Conservation (phyloP, 2,113 vertebrate genomes). For the Tapirus terrestris region DNA sequence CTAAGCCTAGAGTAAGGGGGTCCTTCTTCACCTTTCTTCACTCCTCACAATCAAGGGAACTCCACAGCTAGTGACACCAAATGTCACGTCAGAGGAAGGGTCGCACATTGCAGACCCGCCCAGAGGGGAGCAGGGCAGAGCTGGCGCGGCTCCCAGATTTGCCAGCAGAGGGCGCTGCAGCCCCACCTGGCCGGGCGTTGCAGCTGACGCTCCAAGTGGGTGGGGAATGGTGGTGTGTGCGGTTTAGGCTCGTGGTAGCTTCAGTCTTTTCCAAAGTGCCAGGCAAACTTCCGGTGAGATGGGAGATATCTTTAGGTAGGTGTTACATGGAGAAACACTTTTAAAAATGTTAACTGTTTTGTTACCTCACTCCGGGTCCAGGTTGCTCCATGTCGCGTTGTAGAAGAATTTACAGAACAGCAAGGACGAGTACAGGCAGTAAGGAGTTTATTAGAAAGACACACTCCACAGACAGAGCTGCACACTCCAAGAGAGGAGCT, state of each 20-base stretch:
- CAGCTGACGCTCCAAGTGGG: not conserved
- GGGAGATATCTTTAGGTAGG: not conserved
- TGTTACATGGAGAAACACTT: not conserved
- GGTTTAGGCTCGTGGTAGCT: rapidly evolving
- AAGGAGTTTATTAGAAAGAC: too few relatives aligned
- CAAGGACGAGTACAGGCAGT: too few relatives aligned
- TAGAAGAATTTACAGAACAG: too few relatives aligned
- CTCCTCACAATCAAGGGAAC: not conserved
- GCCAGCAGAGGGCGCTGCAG: slow-evolving; percentile 68
- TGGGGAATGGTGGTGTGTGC: rapidly evolving
- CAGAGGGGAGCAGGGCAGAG: not conserved
- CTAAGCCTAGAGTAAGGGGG: not conserved
- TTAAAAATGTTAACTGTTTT: not conserved
- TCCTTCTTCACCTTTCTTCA: not conserved
- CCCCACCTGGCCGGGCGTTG: rapidly evolving
- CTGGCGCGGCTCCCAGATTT: not conserved
- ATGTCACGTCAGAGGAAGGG: not conserved
- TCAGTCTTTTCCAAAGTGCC: not conserved
- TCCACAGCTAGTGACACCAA: not conserved
- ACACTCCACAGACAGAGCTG: too few relatives aligned
- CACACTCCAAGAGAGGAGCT: too few relatives aligned
- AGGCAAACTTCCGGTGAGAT: rapidly evolving
- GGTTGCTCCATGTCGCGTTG: too few relatives aligned
- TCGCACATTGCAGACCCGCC: too few relatives aligned
- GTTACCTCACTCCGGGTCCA: too few relatives aligned